phyloP scores from a whole-genome alignment of 1,140 invertebrate genomes.

The Chironomus tepperi region DNA sequence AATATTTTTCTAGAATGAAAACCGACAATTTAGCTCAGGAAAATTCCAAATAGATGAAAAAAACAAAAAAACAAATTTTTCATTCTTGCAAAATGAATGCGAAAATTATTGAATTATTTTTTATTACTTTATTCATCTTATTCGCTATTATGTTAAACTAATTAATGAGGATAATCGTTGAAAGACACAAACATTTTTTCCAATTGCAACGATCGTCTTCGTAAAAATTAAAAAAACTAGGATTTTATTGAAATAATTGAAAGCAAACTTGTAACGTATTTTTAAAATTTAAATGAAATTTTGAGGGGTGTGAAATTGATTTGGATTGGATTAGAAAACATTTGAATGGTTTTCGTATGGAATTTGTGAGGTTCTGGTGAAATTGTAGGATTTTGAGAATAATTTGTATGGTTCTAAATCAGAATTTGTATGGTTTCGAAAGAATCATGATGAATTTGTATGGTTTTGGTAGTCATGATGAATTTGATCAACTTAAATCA shows the following conservation, averaged over 20 bases:
- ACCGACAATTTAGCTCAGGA: constrained; percentile 19
- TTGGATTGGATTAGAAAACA: no score
- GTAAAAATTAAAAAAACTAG: neutral
- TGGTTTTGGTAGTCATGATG: no score
- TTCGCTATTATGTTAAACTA: neutral
- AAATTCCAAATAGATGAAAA: constrained; percentile 5
- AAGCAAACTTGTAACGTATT: neutral
- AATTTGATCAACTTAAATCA: no score
- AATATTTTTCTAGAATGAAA: constrained; percentile 17
- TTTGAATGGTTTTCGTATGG: no score
- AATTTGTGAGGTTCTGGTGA: no score
- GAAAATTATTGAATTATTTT: constrained; percentile 5
- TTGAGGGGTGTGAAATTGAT: no score
- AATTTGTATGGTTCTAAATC: no score
- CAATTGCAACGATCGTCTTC: neutral
- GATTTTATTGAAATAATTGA: neutral
- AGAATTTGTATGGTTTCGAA: no score
- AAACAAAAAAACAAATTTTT: constrained; percentile 17
- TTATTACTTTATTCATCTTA: neutral
- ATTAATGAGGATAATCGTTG: neutral
- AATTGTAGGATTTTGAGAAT: no score
- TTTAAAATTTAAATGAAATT: no score
- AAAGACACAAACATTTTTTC: neutral
- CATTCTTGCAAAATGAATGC: constrained; percentile 23
- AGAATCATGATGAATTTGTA: no score